phyloP scores from a whole-genome alignment of 30 jellyfish, hydroid and myxozoan genomes.

The Chironex yamaguchii region DNA sequence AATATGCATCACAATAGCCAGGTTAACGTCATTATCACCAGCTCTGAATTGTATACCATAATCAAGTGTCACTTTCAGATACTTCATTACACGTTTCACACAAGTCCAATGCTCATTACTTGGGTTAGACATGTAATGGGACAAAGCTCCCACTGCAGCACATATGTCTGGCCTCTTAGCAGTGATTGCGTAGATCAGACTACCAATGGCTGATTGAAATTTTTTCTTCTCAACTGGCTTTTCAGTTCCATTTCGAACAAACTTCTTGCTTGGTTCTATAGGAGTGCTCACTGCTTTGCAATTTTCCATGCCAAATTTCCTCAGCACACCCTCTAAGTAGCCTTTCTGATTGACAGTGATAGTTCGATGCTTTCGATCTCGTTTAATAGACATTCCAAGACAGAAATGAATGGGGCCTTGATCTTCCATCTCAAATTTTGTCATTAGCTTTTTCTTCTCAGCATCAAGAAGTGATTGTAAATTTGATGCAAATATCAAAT shows the following conservation, averaged over 20 bases:
- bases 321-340: background rate
- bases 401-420: background rate
- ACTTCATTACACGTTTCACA: too few relatives aligned
- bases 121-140: too few relatives aligned
- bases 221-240: background rate
- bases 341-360: background rate
- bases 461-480: background rate
- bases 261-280: background rate
- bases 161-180: constrained; percentile 18
- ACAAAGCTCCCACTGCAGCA: constrained; percentile 3
- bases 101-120: too few relatives aligned
- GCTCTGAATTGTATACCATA: too few relatives aligned
- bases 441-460: background rate
- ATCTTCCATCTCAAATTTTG: background rate
- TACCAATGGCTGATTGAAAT: background rate
- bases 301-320: constrained; percentile 3
- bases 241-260: background rate
- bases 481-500: background rate
- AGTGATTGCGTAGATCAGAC: background rate
- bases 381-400: background rate
- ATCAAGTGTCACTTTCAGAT: too few relatives aligned
- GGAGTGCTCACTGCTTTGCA: constrained; percentile 5
- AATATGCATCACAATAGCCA: background rate
- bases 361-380: background rate
- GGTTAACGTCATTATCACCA: background rate